phyloP scores from a whole-genome alignment of 2,113 vertebrate species.

The Mohoua ochrocephala region DNA sequence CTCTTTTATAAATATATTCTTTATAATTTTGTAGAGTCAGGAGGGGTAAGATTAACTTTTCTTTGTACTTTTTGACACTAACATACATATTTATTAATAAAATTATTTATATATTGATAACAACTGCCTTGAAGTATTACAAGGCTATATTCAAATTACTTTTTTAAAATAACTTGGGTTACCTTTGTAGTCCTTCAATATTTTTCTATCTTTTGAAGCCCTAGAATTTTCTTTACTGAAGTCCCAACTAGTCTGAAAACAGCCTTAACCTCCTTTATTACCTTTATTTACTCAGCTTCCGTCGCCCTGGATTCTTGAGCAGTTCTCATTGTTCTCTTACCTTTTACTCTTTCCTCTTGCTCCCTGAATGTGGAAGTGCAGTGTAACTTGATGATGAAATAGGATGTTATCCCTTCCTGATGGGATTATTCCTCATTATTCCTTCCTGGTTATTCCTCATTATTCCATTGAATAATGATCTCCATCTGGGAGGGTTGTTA shows the following conservation, averaged over 20 bases:
- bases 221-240: not conserved
- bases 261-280: not conserved
- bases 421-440: not conserved
- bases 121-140: not conserved
- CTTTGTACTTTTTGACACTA: not conserved
- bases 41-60: not conserved
- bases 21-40: not conserved
- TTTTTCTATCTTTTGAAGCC: not conserved
- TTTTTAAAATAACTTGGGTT: not conserved
- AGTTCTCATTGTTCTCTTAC: not conserved
- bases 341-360: not conserved
- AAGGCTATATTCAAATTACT: not conserved
- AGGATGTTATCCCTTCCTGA: slow-evolving; percentile 19
- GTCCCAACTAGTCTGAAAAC: not conserved
- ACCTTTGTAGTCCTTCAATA: not conserved
- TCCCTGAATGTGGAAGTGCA: not conserved
- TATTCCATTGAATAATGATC: not conserved
- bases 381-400: not conserved
- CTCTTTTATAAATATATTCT: not conserved
- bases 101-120: not conserved
- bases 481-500: not conserved
- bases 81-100: not conserved
- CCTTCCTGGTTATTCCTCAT: not conserved
- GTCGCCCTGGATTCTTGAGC: not conserved
- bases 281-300: not conserved